Base-by-base conservation (phyloP, 1,140 invertebrate species). In the Philopotamus ludificatus region DNA sequence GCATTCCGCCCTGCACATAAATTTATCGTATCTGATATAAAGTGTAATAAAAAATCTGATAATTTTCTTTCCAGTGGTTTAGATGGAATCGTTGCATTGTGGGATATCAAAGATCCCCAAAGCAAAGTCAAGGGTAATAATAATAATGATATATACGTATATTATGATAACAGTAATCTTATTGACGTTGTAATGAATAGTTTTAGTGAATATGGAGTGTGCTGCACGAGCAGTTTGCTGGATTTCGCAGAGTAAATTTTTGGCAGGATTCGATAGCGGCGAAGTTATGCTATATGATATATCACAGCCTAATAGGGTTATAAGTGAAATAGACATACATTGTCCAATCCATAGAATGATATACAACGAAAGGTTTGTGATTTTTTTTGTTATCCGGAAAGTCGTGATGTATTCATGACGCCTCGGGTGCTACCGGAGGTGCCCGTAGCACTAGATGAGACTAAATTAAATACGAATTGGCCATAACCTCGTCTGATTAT, bases 261-360 rank as follows among this genome's bases (percentile, higher is more conserved):
- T 76, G 21, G 75, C 72, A 70, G 79, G 79, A n/a, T 77, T 77
- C 72, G 79, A 81, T 66, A 74, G 75, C 15, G 78, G 78, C 25
- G 63, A 73, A 7, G 59, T 81, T 8, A 71, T 66, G 57, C 49
- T 78, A 23, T 60, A 76, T 61, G 76, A 80, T 72, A 65, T 75
- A 9, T 42, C 53, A 34, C 25, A 57, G 22, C 39, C 7, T 20
- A 23, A 23, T 54, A 15, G 2, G 20, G 21, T 3, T 50, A 21
- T 22, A 12, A 62, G 3, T 28, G 54, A 25, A 39, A 21, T 51
- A 2, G 65, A 10, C 23, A 25, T 54, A 12, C 45, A 62, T 58
- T 65, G 28, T 53, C 65, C 69, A 16, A 59, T 70, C n/a, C 65
- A 70, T 25, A 70, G 58, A 28, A 65, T 70, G 39, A 47, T 65